Conservation (phyloP, 2,888 invertebrate genomes). For the Rhaphigaster nebulosa region DNA sequence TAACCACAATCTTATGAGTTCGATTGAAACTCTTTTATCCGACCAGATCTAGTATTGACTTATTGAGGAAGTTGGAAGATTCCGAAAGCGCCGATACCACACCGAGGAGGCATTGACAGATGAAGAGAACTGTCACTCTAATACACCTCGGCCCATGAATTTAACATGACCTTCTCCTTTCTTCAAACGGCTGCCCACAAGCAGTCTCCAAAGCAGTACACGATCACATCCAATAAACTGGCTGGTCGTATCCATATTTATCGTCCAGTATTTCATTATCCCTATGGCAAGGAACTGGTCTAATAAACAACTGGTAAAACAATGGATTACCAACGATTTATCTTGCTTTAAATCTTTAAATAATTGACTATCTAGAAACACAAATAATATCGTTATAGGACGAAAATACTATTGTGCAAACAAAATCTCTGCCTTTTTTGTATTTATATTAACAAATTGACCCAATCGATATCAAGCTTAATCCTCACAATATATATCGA, state of each 20-base stretch:
- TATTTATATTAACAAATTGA: too few species aligned
- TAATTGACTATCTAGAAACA: neutral
- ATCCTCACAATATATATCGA: too few species aligned
- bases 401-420: too few species aligned
- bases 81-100: neutral
- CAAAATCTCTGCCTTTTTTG: too few species aligned
- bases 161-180: conserved; percentile 13
- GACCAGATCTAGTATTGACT: too few species aligned
- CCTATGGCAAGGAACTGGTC: neutral
- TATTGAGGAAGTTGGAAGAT: neutral
- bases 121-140: conserved; percentile 42
- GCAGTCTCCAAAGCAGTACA: neutral
- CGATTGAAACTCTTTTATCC: too few species aligned
- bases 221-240: conserved; percentile 25
- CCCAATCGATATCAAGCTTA: too few species aligned
- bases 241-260: neutral
- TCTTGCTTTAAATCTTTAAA: neutral
- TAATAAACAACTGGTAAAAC: neutral
- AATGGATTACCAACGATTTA: neutral
- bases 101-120: conserved; percentile 21
- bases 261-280: neutral
- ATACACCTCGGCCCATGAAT: conserved; percentile 46
- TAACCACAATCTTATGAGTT: too few species aligned
- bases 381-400: too few species aligned
- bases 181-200: neutral